Evolutionary conservation across 2,113 vertebrate genomes (phyloP).

Genomic region (Syngnathus typhle): DNA sequence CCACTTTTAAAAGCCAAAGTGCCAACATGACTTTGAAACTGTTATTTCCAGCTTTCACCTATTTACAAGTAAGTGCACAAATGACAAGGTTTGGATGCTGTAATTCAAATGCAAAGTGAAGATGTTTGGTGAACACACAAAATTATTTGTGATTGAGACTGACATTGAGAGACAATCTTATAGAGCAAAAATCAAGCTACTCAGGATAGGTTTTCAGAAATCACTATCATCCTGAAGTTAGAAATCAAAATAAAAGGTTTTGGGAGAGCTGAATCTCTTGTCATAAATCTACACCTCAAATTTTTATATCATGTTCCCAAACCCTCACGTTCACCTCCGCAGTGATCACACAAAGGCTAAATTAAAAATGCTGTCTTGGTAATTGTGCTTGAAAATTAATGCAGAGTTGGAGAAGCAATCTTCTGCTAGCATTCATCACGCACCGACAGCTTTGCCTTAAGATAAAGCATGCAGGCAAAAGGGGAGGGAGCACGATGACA

Average conservation of each 20-base stretch:
- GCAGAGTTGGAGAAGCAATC: conserved; percentile 57
- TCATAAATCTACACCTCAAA: neutral
- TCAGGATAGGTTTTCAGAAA: conserved; percentile 29
- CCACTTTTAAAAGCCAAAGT: neutral
- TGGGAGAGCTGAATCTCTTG: neutral
- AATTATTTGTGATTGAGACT: conserved; percentile 21
- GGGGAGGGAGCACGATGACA: conserved; percentile 52
- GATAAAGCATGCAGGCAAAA: conserved; percentile 59
- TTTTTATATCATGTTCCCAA: neutral
- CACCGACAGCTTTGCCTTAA: conserved; percentile 59
- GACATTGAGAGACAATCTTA: conserved; percentile 18
- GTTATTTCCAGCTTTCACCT: neutral
- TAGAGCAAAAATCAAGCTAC: neutral
- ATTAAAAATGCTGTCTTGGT: conserved; percentile 37
- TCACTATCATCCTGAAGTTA: neutral
- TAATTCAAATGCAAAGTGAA: neutral
- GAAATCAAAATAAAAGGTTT: neutral
- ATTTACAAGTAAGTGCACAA: neutral
- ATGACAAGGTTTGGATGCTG: neutral
- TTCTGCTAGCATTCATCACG: conserved; percentile 60
- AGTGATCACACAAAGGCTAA: conserved; percentile 24
- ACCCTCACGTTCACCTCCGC: conserved; percentile 18
- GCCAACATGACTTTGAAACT: neutral
- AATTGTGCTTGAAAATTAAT: conserved; percentile 66
- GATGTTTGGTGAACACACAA: neutral